A percentile compares a stretch with the other conserved stretches of the same genome.
phyloP scores from a whole-genome alignment of 2,888 invertebrate genomes.

The Leptinotarsa rubiginosa region DNA sequence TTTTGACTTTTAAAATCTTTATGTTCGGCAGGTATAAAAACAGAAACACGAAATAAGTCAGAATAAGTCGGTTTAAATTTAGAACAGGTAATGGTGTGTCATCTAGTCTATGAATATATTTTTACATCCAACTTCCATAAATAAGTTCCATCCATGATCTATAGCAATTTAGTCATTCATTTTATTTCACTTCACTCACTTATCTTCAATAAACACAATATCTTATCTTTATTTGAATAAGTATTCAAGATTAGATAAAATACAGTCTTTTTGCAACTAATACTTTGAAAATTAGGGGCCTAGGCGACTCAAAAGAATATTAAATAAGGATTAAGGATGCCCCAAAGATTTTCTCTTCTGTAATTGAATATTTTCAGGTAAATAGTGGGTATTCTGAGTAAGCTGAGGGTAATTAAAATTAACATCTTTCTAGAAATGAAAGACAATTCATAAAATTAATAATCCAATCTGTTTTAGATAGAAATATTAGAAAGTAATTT shows the following conservation, averaged over 20 bases:
- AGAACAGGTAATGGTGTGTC: neutral
- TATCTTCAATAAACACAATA: neutral
- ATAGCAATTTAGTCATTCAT: neutral
- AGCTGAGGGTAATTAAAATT: too few relatives aligned
- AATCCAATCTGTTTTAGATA: too few relatives aligned
- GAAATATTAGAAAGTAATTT: too few relatives aligned
- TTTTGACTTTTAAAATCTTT: neutral
- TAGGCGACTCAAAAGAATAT: too few relatives aligned
- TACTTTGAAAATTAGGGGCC: neutral
- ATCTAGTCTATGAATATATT: constrained; percentile 9
- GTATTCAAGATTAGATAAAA: neutral
- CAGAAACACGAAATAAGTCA: neutral
- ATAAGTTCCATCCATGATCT: neutral
- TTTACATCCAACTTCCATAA: neutral
- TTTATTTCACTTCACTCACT: neutral
- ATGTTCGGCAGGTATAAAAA: neutral
- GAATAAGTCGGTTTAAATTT: constrained; percentile 5
- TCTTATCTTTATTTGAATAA: neutral
- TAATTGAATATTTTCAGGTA: too few relatives aligned
- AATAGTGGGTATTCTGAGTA: too few relatives aligned
- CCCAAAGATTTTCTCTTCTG: too few relatives aligned
- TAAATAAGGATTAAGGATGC: too few relatives aligned
- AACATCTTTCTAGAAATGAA: too few relatives aligned
- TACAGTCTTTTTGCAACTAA: neutral
- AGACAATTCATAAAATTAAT: too few relatives aligned